Percentiles rank a stretch among this genome's conserved stretches.
Conservation (phyloP, 1,140 invertebrate species). For the Micrasema longulum region DNA sequence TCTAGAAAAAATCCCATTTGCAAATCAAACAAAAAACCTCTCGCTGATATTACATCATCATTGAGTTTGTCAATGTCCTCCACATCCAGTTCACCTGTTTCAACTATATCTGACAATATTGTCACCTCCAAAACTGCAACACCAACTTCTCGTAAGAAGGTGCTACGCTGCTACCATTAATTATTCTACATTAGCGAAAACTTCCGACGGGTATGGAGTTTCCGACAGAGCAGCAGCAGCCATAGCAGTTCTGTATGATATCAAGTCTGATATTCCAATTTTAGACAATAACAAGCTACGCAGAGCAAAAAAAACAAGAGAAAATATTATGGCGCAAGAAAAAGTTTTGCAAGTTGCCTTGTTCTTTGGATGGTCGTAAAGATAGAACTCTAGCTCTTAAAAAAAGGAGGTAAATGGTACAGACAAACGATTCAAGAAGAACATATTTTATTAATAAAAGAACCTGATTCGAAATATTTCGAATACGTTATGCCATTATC, state of each 20-base stretch:
- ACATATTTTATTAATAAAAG: constrained; percentile 44
- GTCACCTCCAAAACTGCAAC: constrained; percentile 30
- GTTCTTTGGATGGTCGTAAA: no score
- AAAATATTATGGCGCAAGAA: constrained; percentile 33
- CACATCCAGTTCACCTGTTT: constrained; percentile 3
- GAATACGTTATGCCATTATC: constrained; percentile 26
- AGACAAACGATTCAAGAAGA: constrained; percentile 44
- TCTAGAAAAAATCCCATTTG: no score
- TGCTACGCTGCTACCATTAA: constrained; percentile 22
- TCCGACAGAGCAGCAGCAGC: constrained; percentile 54
- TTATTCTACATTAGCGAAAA: constrained; percentile 46
- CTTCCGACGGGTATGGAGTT: constrained; percentile 55
- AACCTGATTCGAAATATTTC: constrained; percentile 46
- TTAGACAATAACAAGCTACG: constrained; percentile 56
- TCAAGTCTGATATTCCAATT: constrained; percentile 47
- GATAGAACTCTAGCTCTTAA: no score
- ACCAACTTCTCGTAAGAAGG: constrained; percentile 20
- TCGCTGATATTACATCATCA: not conserved
- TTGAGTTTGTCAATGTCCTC: not conserved
- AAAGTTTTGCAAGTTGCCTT: no score
- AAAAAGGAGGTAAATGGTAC: constrained; percentile 49
- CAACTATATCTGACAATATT: constrained; percentile 23
- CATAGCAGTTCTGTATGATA: constrained; percentile 55
- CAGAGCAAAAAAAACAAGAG: constrained; percentile 52
- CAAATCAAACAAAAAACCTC: no score